Percentiles rank a stretch among this genome's conserved stretches.
These are phyloP conservation scores for Prenolepis imparis DNA, from an alignment of 2,888 invertebrate genomes.

Conservation along the genomic window DNA sequence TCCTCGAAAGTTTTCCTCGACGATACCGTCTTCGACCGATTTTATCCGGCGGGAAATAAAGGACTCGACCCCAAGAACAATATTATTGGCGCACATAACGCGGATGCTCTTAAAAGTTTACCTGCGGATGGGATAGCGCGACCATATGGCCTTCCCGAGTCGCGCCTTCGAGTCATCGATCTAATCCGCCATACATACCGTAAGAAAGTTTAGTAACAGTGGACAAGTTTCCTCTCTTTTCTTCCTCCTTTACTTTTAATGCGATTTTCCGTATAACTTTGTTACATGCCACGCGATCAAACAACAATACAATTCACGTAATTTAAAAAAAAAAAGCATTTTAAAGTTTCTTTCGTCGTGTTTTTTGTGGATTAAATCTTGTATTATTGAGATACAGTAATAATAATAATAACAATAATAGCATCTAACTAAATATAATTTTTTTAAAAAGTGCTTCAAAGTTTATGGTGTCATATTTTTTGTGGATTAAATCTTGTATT, in stretches of 20 bases:
- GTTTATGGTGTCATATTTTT: too few species aligned
- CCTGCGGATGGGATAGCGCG: not conserved
- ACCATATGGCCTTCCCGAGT: not conserved
- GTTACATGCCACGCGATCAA: not conserved
- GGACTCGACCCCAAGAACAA: conserved; percentile 55
- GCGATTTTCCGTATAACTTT: not conserved
- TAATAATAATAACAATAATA: too few species aligned
- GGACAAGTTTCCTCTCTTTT: not conserved
- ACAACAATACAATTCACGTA: not conserved
- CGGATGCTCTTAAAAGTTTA: conserved; percentile 59
- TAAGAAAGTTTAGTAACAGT: not conserved
- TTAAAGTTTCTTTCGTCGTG: not conserved
- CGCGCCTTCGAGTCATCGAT: conserved; percentile 20
- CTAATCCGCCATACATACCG: not conserved
- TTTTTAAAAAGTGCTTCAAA: not conserved
- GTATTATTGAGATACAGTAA: not conserved
- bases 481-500: not conserved
- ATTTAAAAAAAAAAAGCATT: not conserved
- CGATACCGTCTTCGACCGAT: conserved; percentile 44
- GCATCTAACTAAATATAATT: too few species aligned
- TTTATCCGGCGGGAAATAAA: conserved; percentile 51
- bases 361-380: not conserved
- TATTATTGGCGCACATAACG: conserved; percentile 63
- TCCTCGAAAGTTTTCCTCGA: conserved; percentile 63
- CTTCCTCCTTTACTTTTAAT: not conserved